phyloP scores from a whole-genome alignment of 2,888 invertebrate species.

The Erebia epiphron region DNA sequence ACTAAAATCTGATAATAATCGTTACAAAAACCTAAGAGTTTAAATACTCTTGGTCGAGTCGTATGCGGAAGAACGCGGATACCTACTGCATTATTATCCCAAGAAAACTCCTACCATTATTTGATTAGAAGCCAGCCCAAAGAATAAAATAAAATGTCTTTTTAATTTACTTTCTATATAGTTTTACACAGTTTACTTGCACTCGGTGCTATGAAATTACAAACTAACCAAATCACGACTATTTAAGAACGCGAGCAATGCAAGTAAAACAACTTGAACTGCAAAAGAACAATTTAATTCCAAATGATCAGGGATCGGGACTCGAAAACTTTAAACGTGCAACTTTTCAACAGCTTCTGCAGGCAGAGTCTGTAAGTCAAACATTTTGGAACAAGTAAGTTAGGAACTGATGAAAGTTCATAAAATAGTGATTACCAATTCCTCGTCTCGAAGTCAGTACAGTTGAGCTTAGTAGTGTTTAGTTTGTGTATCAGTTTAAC shows the following conservation, averaged over 20 bases:
- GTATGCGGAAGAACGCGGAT: too few relatives aligned
- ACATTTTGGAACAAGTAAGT: neutral
- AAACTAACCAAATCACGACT: neutral
- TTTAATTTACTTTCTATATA: too few relatives aligned
- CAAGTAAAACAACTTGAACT: neutral
- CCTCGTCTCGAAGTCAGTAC: neutral
- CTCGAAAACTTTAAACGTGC: neutral
- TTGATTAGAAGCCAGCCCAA: too few relatives aligned
- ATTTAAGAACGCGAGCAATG: neutral
- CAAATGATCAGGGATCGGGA: neutral
- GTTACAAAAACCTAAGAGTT: too few relatives aligned
- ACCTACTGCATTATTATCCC: too few relatives aligned
- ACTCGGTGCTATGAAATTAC: neutral
- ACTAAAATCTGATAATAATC: too few relatives aligned
- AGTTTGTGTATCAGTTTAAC: too few relatives aligned
- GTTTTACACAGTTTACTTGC: neutral
- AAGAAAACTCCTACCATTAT: too few relatives aligned
- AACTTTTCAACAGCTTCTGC: neutral
- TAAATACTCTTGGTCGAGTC: too few relatives aligned
- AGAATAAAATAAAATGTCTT: too few relatives aligned
- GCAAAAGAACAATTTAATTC: constrained; percentile 1
- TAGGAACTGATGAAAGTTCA: too few relatives aligned
- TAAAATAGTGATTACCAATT: neutral
- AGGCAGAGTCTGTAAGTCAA: neutral
- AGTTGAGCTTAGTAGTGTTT: neutral